These are phyloP conservation scores for Cacajao melanocephalus DNA, from an alignment of 2,797 vertebrate genomes.

Conservation along the genomic window DNA sequence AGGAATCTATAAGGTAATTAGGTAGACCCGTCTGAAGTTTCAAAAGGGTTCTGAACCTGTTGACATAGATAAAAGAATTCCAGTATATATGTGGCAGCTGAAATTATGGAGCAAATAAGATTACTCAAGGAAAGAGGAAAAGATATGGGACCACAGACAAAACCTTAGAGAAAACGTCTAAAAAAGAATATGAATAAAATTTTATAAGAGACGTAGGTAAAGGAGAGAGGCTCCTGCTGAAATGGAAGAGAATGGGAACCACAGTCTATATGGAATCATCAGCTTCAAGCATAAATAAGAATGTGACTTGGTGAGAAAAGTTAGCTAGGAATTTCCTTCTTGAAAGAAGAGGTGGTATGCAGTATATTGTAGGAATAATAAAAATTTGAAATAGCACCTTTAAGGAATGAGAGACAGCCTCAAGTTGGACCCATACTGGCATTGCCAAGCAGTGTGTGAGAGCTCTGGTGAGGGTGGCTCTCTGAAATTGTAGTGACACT, in stretches of 20 bases:
- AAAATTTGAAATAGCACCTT: not conserved
- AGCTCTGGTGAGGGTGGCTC: not conserved
- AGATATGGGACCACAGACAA: not conserved
- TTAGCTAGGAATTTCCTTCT: not conserved
- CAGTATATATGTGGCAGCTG: not conserved
- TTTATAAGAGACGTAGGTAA: not conserved
- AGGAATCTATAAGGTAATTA: not conserved
- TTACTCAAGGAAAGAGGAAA: not conserved
- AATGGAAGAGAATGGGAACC: not conserved
- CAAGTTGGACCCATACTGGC: not conserved
- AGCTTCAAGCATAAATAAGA: not conserved
- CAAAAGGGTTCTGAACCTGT: not conserved
- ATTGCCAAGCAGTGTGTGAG: no score
- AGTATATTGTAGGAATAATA: not conserved
- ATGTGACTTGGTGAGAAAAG: not conserved
- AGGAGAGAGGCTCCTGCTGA: not conserved
- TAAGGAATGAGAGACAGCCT: not conserved
- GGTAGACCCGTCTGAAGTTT: not conserved
- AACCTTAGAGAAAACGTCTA: not conserved
- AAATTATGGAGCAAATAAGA: not conserved
- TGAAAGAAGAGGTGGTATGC: not conserved
- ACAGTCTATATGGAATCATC: not conserved
- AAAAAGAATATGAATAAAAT: not conserved
- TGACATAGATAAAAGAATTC: not conserved
- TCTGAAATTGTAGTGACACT: fast-evolving